These are phyloP conservation scores for Bombus confusus DNA, from an alignment of 1,140 invertebrate genomes.

Conservation along the genomic window DNA sequence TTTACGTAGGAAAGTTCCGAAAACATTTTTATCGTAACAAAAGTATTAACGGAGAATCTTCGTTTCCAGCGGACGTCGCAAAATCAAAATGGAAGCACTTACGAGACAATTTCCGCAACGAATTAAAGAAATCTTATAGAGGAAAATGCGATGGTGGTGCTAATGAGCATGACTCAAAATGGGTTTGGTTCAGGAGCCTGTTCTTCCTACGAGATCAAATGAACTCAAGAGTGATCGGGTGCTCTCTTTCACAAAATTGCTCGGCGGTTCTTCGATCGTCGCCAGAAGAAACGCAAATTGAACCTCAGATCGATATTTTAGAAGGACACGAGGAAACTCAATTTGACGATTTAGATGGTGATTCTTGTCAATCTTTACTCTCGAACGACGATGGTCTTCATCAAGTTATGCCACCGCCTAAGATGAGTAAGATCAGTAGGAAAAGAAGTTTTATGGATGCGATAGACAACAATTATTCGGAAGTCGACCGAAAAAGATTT, in stretches of 20 bases:
- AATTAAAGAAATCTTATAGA: slow-evolving; percentile 72
- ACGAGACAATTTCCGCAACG: slow-evolving; percentile 73
- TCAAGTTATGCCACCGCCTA: slow-evolving; percentile 62
- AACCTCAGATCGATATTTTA: slow-evolving; percentile 73
- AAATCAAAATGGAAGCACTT: slow-evolving; percentile 76
- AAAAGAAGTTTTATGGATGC: slow-evolving; percentile 63
- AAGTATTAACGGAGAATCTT: slow-evolving; percentile 2
- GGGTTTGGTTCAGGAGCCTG: slow-evolving; percentile 74
- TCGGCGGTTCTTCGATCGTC: slow-evolving; percentile 59
- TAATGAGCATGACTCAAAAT: slow-evolving; percentile 72
- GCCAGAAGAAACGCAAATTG: slow-evolving; percentile 70
- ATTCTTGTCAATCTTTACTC: slow-evolving; percentile 69
- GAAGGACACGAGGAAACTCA: slow-evolving; percentile 72
- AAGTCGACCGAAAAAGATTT: slow-evolving; percentile 66
- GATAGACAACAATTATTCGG: slow-evolving; percentile 66
- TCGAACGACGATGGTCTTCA: slow-evolving; percentile 69
- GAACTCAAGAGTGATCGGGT: slow-evolving; percentile 73
- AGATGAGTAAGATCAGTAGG: slow-evolving; percentile 63
- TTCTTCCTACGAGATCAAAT: slow-evolving; percentile 73
- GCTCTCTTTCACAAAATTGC: slow-evolving; percentile 65
- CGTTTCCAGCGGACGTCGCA: slow-evolving; percentile 70
- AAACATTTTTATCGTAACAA: neutral
- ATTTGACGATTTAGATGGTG: slow-evolving; percentile 71
- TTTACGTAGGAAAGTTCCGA: neutral
- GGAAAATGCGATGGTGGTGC: slow-evolving; percentile 69